These are phyloP conservation scores for Mesorhabditis spiculigera DNA, from an alignment of 2,888 invertebrate species.

Conservation along the genomic window DNA sequence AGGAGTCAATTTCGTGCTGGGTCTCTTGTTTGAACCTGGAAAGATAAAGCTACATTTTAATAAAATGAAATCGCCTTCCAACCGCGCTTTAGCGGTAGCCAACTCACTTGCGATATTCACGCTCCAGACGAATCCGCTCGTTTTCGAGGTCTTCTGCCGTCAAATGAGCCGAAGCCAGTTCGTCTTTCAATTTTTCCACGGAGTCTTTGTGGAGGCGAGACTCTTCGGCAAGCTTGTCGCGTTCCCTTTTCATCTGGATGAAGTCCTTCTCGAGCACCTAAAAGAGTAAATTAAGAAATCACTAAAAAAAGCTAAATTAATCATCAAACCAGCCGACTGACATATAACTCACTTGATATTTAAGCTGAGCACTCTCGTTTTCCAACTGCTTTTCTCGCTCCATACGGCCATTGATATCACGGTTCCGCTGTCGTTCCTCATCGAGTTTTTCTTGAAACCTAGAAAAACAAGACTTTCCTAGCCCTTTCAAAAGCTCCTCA, in stretches of 20 bases:
- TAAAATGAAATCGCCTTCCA: not conserved
- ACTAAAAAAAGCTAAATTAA: not conserved
- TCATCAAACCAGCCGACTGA: no score
- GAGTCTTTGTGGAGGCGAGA: constrained; percentile 26
- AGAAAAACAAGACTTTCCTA: not conserved
- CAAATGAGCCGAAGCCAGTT: constrained; percentile 36
- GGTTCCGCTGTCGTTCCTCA: constrained; percentile 44
- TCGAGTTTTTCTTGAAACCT: constrained; percentile 46
- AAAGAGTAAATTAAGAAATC: not conserved
- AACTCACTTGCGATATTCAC: constrained; percentile 42
- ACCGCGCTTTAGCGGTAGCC: not conserved
- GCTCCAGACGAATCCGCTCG: constrained; percentile 37
- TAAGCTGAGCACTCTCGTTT: constrained; percentile 37
- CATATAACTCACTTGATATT: constrained; percentile 31
- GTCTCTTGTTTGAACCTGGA: constrained; percentile 40
- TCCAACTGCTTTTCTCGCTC: constrained; percentile 54
- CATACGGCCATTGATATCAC: constrained; percentile 37
- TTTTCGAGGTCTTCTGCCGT: constrained; percentile 39
- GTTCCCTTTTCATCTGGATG: constrained; percentile 25
- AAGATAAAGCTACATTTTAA: not conserved
- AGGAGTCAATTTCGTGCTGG: constrained; percentile 49
- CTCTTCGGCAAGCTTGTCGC: constrained; percentile 34
- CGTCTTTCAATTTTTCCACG: constrained; percentile 33
- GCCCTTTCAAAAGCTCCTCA: constrained; percentile 7
- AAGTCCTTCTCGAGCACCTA: constrained; percentile 46